These are phyloP conservation scores for Taxidea taxus DNA, from an alignment of 2,113 vertebrate species.

Conservation along the genomic window DNA sequence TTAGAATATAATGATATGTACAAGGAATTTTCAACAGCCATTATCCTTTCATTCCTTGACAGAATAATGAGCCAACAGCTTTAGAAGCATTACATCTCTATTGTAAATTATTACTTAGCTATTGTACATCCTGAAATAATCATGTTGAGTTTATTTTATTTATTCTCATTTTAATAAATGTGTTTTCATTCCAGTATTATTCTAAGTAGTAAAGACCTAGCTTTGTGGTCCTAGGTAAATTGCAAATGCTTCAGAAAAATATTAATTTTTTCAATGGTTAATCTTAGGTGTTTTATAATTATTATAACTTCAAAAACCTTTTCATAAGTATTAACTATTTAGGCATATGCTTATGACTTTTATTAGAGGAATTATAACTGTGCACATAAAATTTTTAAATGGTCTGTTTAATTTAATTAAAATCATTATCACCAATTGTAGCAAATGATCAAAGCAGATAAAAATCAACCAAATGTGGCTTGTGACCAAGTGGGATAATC, in stretches of 20 bases:
- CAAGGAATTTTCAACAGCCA: background rate
- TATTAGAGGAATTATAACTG: background rate
- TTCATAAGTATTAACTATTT: background rate
- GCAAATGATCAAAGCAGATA: background rate
- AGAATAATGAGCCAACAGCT: conserved; percentile 18
- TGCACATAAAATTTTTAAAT: background rate
- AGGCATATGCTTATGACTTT: background rate
- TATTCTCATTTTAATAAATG: conserved; percentile 47
- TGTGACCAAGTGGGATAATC: background rate
- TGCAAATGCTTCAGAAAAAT: background rate
- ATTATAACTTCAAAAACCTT: background rate
- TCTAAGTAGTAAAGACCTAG: background rate
- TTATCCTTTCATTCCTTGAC: conserved; percentile 14
- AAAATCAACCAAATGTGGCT: background rate
- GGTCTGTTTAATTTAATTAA: background rate
- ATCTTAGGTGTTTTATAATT: background rate
- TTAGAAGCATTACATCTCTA: background rate
- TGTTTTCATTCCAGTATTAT: conserved; percentile 7
- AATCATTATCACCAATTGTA: background rate
- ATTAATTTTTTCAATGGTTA: background rate
- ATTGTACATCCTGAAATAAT: conserved; percentile 5
- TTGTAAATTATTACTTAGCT: conserved; percentile 26
- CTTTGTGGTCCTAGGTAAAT: background rate
- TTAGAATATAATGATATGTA: background rate
- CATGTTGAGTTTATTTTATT: conserved; percentile 10